Percentiles rank a stretch among this genome's conserved stretches.
phyloP scores from a whole-genome alignment of 2,113 vertebrate species.

The Ceratotherium simum region DNA sequence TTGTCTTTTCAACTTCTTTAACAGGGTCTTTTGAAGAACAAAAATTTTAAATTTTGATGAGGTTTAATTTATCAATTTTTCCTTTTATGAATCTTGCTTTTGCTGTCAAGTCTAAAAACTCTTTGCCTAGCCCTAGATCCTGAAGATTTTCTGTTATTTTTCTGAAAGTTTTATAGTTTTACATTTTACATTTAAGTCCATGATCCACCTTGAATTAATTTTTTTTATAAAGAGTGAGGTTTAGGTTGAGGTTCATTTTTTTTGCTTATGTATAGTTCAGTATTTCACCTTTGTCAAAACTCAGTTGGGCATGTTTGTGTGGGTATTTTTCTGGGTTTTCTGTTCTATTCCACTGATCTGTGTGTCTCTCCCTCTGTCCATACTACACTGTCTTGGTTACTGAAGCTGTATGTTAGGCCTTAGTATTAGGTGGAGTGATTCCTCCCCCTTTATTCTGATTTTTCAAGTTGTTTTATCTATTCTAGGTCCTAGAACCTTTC shows the following conservation, averaged over 20 bases:
- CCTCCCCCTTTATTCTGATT: neutral
- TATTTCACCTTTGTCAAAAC: neutral
- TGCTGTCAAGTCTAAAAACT: slow-evolving; percentile 37
- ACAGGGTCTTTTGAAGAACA: neutral
- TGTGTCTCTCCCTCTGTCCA: neutral
- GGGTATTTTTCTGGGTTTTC: neutral
- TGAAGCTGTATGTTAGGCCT: neutral
- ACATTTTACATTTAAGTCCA: neutral
- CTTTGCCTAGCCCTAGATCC: neutral
- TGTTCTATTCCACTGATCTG: neutral
- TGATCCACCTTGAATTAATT: slow-evolving; percentile 20
- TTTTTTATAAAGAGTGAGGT: neutral
- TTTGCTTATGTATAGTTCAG: neutral
- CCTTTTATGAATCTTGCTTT: neutral
- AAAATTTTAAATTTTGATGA: neutral
- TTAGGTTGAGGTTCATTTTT: neutral
- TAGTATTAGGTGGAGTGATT: neutral
- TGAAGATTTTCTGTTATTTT: neutral
- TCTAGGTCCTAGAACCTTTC: neutral
- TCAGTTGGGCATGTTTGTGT: neutral
- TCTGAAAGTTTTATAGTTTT: slow-evolving; percentile 7
- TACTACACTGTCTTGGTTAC: neutral
- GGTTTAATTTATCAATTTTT: neutral
- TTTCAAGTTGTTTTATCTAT: neutral
- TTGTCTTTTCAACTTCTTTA: neutral